Conservation (phyloP, 2,888 invertebrate species). For the Drosophila mettleri region DNA sequence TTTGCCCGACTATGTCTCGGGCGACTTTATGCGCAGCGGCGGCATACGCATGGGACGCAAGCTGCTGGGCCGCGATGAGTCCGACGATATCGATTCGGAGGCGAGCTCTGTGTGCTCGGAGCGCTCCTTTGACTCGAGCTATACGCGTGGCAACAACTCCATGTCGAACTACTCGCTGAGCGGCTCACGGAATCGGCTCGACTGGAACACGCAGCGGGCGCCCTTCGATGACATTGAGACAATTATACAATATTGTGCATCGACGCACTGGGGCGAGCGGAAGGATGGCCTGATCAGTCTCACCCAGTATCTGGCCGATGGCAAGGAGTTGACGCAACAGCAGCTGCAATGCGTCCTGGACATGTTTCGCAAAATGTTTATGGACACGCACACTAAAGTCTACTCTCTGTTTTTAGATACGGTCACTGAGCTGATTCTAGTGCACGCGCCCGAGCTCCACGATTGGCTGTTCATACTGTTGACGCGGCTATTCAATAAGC, state of each 20-base stretch:
- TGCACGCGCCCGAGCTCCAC: constrained; percentile 94
- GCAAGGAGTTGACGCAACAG: constrained; percentile 86
- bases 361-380: constrained; percentile 97
- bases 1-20: constrained; percentile 57
- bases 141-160: constrained; percentile 91
- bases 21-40: constrained; percentile 75
- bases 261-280: constrained; percentile 96
- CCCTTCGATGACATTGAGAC: constrained; percentile 92
- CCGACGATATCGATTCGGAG: constrained; percentile 92
- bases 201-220: constrained; percentile 87
- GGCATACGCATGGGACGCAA: constrained; percentile 88
- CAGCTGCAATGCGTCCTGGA: constrained; percentile 94
- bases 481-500: constrained; percentile 93
- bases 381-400: constrained; percentile 97
- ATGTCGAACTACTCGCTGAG: constrained; percentile 94
- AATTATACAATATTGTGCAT: constrained; percentile 94
- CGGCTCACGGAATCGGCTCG: constrained; percentile 91
- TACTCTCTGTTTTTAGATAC: constrained; percentile 97
- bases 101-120: constrained; percentile 98
- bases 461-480: constrained; percentile 97
- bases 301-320: constrained; percentile 88
- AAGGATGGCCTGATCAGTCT: constrained; percentile 96
- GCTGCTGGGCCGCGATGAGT: constrained; percentile 88
- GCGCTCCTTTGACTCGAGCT: constrained; percentile 91
- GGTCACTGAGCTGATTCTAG: constrained; percentile 93